Conservation (phyloP, 37 sponge, comb jelly and placozoan species). For the Eunapius fragilis region DNA sequence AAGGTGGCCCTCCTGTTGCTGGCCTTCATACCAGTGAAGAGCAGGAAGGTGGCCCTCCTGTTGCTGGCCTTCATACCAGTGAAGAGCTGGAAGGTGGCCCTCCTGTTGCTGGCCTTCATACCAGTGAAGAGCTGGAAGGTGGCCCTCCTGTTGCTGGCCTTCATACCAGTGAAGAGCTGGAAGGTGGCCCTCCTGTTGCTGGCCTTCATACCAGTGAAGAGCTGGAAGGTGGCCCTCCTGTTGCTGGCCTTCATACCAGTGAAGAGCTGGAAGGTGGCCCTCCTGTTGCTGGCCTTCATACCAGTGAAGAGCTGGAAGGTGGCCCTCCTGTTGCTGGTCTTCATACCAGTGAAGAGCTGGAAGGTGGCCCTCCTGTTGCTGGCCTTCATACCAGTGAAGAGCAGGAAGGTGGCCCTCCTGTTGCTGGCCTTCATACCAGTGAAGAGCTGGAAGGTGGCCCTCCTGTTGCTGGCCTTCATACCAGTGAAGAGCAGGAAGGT, state of each 20-base stretch:
- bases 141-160: slow-evolving; percentile 59
- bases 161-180: slow-evolving; percentile 55
- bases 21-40: slow-evolving; percentile 46
- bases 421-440: slow-evolving; percentile 57
- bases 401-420: slow-evolving; percentile 61
- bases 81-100: slow-evolving; percentile 56
- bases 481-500: slow-evolving; percentile 56
- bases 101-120: slow-evolving; percentile 60
- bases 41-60: slow-evolving; percentile 61
- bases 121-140: slow-evolving; percentile 58
- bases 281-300: slow-evolving; percentile 60
- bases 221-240: slow-evolving; percentile 62
- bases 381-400: slow-evolving; percentile 46
- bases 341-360: slow-evolving; percentile 55
- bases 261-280: slow-evolving; percentile 56
- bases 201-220: slow-evolving; percentile 46
- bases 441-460: slow-evolving; percentile 56
- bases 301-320: slow-evolving; percentile 58
- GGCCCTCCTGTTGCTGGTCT: slow-evolving; percentile 61
- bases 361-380: slow-evolving; percentile 68
- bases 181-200: slow-evolving; percentile 68
- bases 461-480: slow-evolving; percentile 60
- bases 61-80: slow-evolving; percentile 57
- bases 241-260: slow-evolving; percentile 57
- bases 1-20: slow-evolving; percentile 68